Conservation (phyloP, 2,797 vertebrate genomes). For the Zalophus californianus region DNA sequence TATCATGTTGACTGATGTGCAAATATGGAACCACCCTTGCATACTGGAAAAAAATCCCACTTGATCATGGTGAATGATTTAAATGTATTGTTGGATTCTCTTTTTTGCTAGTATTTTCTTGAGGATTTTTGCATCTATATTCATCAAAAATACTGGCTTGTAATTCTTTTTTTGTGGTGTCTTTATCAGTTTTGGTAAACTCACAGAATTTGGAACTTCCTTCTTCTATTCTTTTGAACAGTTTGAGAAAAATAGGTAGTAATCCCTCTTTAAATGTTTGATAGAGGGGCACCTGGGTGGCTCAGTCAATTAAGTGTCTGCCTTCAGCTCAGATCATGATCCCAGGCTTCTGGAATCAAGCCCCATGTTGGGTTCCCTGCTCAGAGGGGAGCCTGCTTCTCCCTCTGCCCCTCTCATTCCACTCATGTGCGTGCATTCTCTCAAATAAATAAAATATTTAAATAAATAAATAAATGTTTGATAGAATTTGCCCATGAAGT, state of each 20-base stretch:
- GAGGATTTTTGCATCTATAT: background rate
- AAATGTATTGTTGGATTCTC: background rate
- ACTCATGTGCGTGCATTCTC: background rate
- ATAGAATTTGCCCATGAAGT: background rate
- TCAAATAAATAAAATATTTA: background rate
- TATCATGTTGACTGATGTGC: background rate
- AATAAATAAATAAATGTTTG: background rate
- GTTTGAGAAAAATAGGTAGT: background rate
- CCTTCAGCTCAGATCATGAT: background rate
- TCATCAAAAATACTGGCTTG: background rate
- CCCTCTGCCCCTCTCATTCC: too few species aligned
- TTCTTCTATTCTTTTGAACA: background rate
- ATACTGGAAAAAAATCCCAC: background rate
- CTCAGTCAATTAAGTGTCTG: background rate
- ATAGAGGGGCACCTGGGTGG: background rate
- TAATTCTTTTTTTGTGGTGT: background rate
- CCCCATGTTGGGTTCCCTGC: background rate
- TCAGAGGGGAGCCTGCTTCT: background rate
- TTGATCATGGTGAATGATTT: background rate
- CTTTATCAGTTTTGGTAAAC: background rate
- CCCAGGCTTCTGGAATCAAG: background rate
- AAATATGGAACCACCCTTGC: background rate
- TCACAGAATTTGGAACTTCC: background rate
- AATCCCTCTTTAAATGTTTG: background rate
- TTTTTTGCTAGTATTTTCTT: background rate